Conservation (phyloP, 2,888 invertebrate species). For the Norana najaformis region DNA sequence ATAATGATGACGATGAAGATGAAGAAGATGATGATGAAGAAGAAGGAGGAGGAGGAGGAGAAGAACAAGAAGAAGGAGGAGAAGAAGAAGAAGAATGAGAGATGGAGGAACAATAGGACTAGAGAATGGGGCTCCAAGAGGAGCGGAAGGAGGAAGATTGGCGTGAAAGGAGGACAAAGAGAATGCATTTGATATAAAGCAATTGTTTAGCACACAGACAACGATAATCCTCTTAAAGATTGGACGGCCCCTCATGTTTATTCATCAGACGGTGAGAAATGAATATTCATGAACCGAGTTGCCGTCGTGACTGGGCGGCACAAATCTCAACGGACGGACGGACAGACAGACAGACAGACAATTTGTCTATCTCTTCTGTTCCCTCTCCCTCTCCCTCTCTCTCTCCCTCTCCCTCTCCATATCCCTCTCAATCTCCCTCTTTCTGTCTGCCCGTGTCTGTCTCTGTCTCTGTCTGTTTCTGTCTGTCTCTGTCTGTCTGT, state of each 20-base stretch:
- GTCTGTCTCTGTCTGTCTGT: background rate
- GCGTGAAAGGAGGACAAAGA: background rate
- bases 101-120: background rate
- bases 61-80: background rate
- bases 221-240: background rate
- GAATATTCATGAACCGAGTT: constrained; percentile 9
- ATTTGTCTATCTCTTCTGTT: background rate
- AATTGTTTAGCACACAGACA: background rate
- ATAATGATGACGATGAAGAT: background rate
- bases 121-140: no score
- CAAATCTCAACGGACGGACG: background rate
- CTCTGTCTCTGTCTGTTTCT: background rate
- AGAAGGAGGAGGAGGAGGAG: background rate
- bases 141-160: background rate
- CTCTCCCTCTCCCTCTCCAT: background rate
- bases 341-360: background rate
- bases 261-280: background rate
- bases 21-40: background rate
- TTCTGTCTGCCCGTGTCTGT: background rate
- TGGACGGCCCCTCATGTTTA: background rate
- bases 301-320: background rate
- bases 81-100: background rate
- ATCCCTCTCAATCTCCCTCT: background rate
- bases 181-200: background rate
- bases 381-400: background rate